Conservation (phyloP, 2,113 vertebrate species). For the Notarius lentiginosus region DNA sequence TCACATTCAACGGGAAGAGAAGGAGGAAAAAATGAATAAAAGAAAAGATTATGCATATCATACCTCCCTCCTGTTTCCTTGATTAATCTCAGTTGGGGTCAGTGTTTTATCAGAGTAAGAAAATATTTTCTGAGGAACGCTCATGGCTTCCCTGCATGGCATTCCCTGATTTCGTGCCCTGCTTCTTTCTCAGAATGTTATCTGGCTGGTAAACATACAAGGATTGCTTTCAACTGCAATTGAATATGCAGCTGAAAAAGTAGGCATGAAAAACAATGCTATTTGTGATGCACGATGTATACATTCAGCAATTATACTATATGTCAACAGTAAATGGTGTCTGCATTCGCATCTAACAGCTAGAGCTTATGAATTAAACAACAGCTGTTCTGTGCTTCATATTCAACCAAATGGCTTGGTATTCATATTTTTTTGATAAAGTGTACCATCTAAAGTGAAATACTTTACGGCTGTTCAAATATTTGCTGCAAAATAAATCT, state of each 20-base stretch:
- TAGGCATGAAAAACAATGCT: neutral
- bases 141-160: slow-evolving; percentile 35
- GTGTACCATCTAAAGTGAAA: slow-evolving; percentile 32
- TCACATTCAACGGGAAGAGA: slow-evolving; percentile 62
- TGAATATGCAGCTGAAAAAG: slow-evolving; percentile 14
- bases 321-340: slow-evolving; percentile 39
- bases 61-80: slow-evolving; percentile 60
- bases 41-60: slow-evolving; percentile 65
- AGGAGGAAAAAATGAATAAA: slow-evolving; percentile 53
- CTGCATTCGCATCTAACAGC: slow-evolving; percentile 31
- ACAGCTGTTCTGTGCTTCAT: slow-evolving; percentile 36
- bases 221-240: neutral
- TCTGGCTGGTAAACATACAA: slow-evolving; percentile 30
- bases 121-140: slow-evolving; percentile 62
- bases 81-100: slow-evolving; percentile 68
- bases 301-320: slow-evolving; percentile 34
- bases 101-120: slow-evolving; percentile 69
- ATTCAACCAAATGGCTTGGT: slow-evolving; percentile 30
- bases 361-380: slow-evolving; percentile 46
- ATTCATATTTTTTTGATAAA: slow-evolving; percentile 41
- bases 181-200: slow-evolving; percentile 24
- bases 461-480: slow-evolving; percentile 30
- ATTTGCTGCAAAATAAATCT: slow-evolving; percentile 15
- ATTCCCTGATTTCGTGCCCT: slow-evolving; percentile 18
- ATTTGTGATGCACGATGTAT: slow-evolving; percentile 23